Evolutionary conservation across 64 coral and sea anemone genomes (phyloP).

Genomic region (Porites australiensis): DNA sequence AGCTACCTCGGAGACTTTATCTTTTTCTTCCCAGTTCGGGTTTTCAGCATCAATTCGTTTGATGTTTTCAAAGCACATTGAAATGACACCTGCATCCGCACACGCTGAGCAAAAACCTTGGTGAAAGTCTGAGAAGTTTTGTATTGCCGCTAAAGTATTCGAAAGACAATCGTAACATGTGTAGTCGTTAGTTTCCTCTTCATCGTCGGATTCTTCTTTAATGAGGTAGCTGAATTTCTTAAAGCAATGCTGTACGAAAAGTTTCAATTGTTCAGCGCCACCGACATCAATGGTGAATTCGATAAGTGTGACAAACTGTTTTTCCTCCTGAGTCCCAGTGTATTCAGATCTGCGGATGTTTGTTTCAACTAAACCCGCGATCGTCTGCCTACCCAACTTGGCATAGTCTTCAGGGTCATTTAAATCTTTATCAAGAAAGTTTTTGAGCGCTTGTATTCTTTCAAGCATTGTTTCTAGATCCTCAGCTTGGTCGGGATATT

Average conservation of each 20-base stretch:
- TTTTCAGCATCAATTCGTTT: neutral
- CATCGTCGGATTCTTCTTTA: too few species aligned
- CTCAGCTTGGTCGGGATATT: neutral
- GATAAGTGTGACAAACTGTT: neutral
- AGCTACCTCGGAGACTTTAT: neutral
- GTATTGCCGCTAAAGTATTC: neutral
- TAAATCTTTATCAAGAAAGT: neutral
- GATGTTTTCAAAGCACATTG: constrained; percentile 5
- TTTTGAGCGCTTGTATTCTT: neutral
- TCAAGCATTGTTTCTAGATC: neutral
- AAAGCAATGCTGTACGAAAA: neutral
- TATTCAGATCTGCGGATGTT: neutral
- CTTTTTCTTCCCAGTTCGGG: constrained; percentile 4
- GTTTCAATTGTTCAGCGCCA: neutral
- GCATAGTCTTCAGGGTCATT: neutral
- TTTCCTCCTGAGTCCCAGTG: neutral
- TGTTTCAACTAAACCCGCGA: neutral
- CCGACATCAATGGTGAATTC: neutral
- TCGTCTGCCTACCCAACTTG: neutral
- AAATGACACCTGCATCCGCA: neutral
- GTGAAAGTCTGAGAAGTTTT: constrained; percentile 34
- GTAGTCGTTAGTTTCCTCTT: neutral
- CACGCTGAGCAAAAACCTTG: constrained; percentile 15
- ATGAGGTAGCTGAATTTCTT: neutral
- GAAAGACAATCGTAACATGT: neutral